Evolutionary conservation across 1,140 invertebrate species (phyloP).

Genomic region (Lepidurus arcticus): DNA sequence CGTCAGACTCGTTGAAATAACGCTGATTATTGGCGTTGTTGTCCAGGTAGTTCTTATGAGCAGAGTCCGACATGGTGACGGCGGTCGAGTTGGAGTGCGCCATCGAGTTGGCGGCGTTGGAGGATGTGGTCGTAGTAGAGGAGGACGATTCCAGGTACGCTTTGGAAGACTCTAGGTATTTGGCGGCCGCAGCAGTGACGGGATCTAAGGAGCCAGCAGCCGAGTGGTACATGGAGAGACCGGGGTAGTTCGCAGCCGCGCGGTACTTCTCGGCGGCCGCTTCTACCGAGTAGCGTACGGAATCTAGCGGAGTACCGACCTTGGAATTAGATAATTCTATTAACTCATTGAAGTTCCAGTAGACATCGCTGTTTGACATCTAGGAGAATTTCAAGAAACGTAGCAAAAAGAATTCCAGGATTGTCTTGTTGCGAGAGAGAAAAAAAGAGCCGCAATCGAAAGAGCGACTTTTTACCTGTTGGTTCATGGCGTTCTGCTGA

Average conservation of each 20-base stretch:
- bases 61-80: slow-evolving; percentile 23
- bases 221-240: slow-evolving; percentile 49
- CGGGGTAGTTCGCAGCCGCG: slow-evolving; percentile 53
- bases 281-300: slow-evolving; percentile 53
- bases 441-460: not conserved
- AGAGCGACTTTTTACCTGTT: slow-evolving; percentile 33
- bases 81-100: slow-evolving; percentile 2
- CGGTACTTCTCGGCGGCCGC: slow-evolving; percentile 60
- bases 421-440: not conserved
- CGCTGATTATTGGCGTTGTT: slow-evolving; percentile 31
- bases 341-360: not conserved
- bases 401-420: too few species aligned
- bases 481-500: slow-evolving; percentile 53
- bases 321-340: slow-evolving; percentile 40
- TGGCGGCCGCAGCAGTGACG: slow-evolving; percentile 43
- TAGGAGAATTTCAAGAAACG: too few species aligned
- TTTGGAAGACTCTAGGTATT: slow-evolving; percentile 49
- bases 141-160: not conserved
- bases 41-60: slow-evolving; percentile 61
- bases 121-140: slow-evolving; percentile 11
- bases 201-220: slow-evolving; percentile 54
- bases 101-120: slow-evolving; percentile 10
- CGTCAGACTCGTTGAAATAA: slow-evolving; percentile 46
- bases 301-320: slow-evolving; percentile 67
- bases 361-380: too few species aligned